Conservation (phyloP, 2,888 invertebrate species). For the Andrena praecox region DNA sequence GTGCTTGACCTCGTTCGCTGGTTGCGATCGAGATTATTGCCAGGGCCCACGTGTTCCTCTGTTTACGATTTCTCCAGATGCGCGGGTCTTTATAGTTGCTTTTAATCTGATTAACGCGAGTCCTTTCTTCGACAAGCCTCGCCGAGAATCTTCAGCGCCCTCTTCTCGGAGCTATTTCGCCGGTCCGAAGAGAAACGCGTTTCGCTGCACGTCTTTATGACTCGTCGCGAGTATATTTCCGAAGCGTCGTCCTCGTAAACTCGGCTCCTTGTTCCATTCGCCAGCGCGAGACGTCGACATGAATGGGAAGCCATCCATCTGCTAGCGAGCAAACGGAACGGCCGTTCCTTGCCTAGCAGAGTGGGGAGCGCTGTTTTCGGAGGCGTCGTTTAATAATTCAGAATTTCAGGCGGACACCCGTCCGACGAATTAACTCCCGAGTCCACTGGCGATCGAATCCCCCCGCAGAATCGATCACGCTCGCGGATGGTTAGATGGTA, state of each 20-base stretch:
- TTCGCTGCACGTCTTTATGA: conserved; percentile 46
- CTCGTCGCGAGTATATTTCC: conserved; percentile 41
- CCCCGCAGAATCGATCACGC: not conserved
- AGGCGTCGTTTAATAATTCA: conserved; percentile 8
- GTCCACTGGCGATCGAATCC: not conserved
- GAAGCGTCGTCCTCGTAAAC: conserved; percentile 48
- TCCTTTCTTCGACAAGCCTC: not conserved
- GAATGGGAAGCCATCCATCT: not conserved
- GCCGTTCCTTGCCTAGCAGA: not conserved
- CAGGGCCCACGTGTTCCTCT: not conserved
- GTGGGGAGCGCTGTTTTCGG: conserved; percentile 16
- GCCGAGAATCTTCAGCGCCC: not conserved
- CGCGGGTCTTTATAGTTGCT: not conserved
- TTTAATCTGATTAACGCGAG: not conserved
- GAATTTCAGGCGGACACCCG: not conserved
- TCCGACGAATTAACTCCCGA: not conserved
- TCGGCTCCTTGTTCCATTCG: conserved; percentile 15
- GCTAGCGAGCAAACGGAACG: not conserved
- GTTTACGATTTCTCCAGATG: not conserved
- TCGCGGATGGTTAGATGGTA: not conserved
- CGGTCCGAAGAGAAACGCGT: conserved; percentile 3
- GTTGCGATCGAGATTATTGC: conserved; percentile 56
- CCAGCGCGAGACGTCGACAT: not conserved
- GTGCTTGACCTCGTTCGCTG: conserved; percentile 46
- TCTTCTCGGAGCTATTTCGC: not conserved